Evolutionary conservation across 1,140 invertebrate species (phyloP).

Genomic region (Penaeus chinensis): DNA sequence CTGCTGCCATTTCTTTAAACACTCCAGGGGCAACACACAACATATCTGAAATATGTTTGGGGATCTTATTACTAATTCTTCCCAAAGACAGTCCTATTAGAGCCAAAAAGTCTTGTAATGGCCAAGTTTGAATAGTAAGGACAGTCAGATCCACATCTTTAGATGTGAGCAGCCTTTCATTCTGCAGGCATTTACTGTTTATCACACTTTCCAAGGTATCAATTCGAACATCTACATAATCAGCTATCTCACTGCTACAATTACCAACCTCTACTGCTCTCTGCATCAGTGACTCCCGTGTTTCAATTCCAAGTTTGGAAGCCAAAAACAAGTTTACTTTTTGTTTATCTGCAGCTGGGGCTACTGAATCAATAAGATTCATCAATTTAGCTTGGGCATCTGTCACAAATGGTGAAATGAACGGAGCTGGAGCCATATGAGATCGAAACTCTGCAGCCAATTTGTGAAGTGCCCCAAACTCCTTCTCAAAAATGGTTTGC

Average conservation of each 20-base stretch:
- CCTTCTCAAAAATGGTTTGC: conserved; percentile 36
- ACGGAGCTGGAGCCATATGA: conserved; percentile 45
- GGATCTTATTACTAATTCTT: neutral
- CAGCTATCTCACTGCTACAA: conserved; percentile 8
- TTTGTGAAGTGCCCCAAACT: conserved; percentile 56
- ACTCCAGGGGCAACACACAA: conserved; percentile 34
- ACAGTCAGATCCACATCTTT: conserved; percentile 8
- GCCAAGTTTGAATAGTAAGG: conserved; percentile 45
- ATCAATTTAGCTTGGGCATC: conserved; percentile 32
- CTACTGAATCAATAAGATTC: conserved; percentile 16
- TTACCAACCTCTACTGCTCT: conserved; percentile 19
- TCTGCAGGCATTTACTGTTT: conserved; percentile 18
- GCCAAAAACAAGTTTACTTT: conserved; percentile 43
- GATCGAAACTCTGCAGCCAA: conserved; percentile 39
- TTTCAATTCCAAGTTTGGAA: conserved; percentile 28
- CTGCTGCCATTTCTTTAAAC: conserved; percentile 20
- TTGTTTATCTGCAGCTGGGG: conserved; percentile 31
- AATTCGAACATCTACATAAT: conserved; percentile 18
- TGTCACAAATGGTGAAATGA: conserved; percentile 17
- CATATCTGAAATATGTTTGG: conserved; percentile 5
- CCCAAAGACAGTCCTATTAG: neutral
- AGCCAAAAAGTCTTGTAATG: conserved; percentile 41
- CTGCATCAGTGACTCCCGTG: conserved; percentile 20
- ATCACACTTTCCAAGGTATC: conserved; percentile 16
- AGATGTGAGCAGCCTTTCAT: neutral